These are phyloP conservation scores for Cecropterus lyciades DNA, from an alignment of 1,140 invertebrate genomes.

Conservation along the genomic window DNA sequence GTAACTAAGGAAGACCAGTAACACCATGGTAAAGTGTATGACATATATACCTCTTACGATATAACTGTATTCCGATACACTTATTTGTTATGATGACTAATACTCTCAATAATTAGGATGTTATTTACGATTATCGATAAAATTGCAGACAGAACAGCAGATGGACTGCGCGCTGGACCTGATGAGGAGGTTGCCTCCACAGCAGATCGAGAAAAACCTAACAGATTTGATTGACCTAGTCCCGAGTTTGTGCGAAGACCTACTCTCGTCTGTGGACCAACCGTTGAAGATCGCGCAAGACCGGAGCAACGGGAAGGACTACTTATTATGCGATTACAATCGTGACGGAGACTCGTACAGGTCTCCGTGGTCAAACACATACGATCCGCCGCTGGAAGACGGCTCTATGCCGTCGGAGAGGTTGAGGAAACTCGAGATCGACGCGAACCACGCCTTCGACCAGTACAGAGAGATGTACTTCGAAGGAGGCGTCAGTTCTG, in stretches of 20 bases:
- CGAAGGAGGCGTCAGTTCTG: conserved; percentile 99
- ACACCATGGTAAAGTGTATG: conserved; percentile 43
- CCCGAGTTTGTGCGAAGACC: conserved; percentile 97
- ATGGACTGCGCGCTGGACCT: conserved; percentile 99
- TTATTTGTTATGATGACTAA: conserved; percentile 80
- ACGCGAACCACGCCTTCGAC: conserved; percentile 99
- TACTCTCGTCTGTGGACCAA: conserved; percentile 99
- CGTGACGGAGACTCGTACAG: conserved; percentile 99
- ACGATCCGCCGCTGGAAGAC: conserved; percentile 98
- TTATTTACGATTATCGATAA: conserved; percentile 40
- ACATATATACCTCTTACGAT: background rate
- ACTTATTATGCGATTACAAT: conserved; percentile 98
- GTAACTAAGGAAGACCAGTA: background rate
- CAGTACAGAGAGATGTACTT: conserved; percentile 99
- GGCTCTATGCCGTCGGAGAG: conserved; percentile 99
- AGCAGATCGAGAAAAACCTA: conserved; percentile 99
- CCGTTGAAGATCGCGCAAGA: conserved; percentile 99
- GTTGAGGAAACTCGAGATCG: conserved; percentile 97
- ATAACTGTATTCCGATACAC: conserved; percentile 25
- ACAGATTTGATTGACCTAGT: conserved; percentile 98
- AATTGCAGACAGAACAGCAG: conserved; percentile 96
- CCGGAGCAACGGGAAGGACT: conserved; percentile 97
- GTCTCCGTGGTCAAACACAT: conserved; percentile 99
- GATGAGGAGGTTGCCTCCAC: conserved; percentile 98
- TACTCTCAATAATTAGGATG: conserved; percentile 50